A percentile compares a stretch with the other conserved stretches of the same genome.
phyloP scores from a whole-genome alignment of 1,140 invertebrate species.

The Drosophila cardini region DNA sequence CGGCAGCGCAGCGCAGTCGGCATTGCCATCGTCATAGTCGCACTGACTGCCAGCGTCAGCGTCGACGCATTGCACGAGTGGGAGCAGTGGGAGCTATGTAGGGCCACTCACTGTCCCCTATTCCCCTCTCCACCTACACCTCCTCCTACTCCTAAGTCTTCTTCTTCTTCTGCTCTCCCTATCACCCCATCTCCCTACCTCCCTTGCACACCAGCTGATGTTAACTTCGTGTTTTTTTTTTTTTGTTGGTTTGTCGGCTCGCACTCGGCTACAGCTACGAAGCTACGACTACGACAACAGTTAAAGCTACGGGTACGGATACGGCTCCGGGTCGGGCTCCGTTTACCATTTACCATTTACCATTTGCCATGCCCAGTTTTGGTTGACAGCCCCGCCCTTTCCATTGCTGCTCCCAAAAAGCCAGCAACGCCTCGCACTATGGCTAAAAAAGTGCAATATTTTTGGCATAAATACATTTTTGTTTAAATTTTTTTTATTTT shows the following conservation, averaged over 20 bases:
- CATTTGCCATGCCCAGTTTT: conserved; percentile 40
- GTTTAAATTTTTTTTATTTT: too few species aligned
- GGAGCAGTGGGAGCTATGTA: too few species aligned
- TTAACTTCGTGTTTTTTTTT: conserved; percentile 30
- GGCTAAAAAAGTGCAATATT: too few species aligned
- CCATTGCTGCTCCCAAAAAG: background rate
- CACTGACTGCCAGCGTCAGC: background rate
- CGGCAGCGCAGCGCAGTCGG: background rate
- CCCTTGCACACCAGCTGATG: conserved; percentile 6
- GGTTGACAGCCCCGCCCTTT: conserved; percentile 4
- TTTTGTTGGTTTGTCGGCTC: conserved; percentile 1
- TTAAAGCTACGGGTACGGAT: background rate
- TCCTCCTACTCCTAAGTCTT: too few species aligned
- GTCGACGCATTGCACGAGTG: conserved; percentile 12
- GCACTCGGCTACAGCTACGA: background rate
- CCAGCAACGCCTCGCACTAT: too few species aligned
- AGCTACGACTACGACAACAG: background rate
- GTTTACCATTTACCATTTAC: conserved; percentile 6
- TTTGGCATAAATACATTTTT: too few species aligned
- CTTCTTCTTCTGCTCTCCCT: too few species aligned
- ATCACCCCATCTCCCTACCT: too few species aligned
- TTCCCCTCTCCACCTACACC: too few species aligned
- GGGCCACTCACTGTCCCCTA: too few species aligned
- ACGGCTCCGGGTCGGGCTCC: conserved; percentile 28
- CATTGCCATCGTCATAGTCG: background rate